Evolutionary conservation across 2,797 vertebrate genomes (phyloP), one percentile per base, ranked within the genome.

Genomic region (Danio aesculapii): DNA sequence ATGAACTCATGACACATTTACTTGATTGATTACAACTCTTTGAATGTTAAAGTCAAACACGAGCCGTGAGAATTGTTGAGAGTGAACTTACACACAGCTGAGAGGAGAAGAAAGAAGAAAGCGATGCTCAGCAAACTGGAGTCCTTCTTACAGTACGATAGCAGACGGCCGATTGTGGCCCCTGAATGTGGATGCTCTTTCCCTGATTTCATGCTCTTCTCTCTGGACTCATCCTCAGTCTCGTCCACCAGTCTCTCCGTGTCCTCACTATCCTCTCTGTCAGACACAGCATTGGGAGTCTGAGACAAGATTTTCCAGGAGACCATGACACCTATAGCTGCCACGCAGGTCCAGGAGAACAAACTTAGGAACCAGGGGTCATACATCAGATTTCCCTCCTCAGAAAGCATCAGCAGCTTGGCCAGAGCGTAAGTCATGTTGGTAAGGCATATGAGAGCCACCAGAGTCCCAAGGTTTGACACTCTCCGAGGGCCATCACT

Each of bases 391-490:
- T 89, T 84, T 13, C 86, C 92, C 69, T 93, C 87, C 88, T 99
- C 97, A 0, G 93, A 95, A 87, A 96, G 95, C 70, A 99, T 95
- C 87, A 99, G 94, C 92, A 99, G 87, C 89, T 98, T 98, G 82
- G 90, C 91, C 89, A 97, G 71, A 72, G 95, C 86, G 6, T 96
- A 98, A 84, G 95, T 95, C 82, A 95, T 91, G 85, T 94, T 84
- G 0, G 91, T 82, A 67, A 98, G 90, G 89, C 95, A 95, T 85
- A 96, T 0, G 0, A 98, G 61, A 0, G 93, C 83, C 5, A 95
- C 90, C 72, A 92, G 88, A 5, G 88, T 90, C 80, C 87, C 76
- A 0, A 94, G 90, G 0, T 86, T 87, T 17, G 88, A 83, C 6
- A 97, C 94, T 79, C 96, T 94, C 46, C 41, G 82, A 0, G 96